These are phyloP conservation scores for Apostichopus parvimensis DNA, from an alignment of 35 echinoderm and acorn worm species.

Conservation along the genomic window DNA sequence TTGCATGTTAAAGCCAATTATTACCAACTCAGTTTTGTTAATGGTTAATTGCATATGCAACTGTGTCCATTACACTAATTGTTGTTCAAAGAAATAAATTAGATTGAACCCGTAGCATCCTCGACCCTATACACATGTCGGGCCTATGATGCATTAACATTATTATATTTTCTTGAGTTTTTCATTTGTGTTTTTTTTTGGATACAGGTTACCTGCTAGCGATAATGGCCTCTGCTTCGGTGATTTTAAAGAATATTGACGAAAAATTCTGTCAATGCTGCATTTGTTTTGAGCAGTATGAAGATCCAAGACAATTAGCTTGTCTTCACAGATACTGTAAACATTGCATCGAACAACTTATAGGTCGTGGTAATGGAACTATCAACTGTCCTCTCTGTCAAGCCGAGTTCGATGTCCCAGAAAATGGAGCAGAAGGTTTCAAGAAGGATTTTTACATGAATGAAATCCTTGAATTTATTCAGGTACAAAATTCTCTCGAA, in stretches of 20 bases:
- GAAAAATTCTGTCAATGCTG: slow-evolving; percentile 31
- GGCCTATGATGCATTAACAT: too few species aligned
- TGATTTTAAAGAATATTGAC: slow-evolving; percentile 9
- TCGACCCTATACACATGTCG: too few species aligned
- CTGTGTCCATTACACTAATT: too few species aligned
- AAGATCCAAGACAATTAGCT: slow-evolving; percentile 4
- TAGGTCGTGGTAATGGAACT: not conserved
- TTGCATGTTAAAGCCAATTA: too few species aligned
- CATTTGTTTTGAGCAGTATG: slow-evolving; percentile 9
- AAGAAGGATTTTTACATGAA: slow-evolving; percentile 50
- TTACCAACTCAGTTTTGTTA: too few species aligned
- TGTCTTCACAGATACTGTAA: slow-evolving; percentile 38
- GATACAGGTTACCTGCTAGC: too few species aligned
- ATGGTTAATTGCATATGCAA: too few species aligned
- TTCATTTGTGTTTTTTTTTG: too few species aligned
- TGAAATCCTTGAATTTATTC: slow-evolving; percentile 19
- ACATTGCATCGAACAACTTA: not conserved
- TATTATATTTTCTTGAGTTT: too few species aligned
- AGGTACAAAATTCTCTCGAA: slow-evolving; percentile 3
- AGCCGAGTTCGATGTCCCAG: not conserved
- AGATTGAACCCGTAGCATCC: too few species aligned
- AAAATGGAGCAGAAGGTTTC: slow-evolving; percentile 21
- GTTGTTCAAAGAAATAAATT: too few species aligned
- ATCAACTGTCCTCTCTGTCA: not conserved
- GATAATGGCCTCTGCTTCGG: not conserved